Base-by-base conservation (phyloP, 2,797 vertebrate species). In the Toxotes lorentzi region DNA sequence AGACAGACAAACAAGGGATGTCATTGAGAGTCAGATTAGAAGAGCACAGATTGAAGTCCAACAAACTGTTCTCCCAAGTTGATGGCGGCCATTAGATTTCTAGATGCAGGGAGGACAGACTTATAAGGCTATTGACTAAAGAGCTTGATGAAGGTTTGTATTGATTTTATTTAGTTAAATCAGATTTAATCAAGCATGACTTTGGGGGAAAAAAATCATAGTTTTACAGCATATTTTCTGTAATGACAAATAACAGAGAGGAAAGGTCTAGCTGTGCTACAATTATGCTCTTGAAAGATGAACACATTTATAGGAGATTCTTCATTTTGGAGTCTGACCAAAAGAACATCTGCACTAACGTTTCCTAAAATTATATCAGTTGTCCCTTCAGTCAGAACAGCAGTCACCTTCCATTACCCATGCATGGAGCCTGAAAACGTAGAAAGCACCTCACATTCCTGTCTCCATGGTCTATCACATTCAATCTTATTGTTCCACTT, bases 331-430 rank as follows among this genome's bases (percentile, higher is more conserved):
- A 47, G 43, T 47, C 17, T 19, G 43, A 21, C 43, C 5, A 17
- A 47, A 60, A 30, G 21, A 43, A 27, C 1, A 50, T 41, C 5
- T 58, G 30, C 32, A 0, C 14, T 40, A 13, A 38, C 35, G 53
- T 10, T 54, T 54, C 21, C 0, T 38, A 19, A 67, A 54, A 13
- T 50, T 1, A 0, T 0, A 56, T 41, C 56, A 27, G 1, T n/a
- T 48, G 4, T 59, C 17, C 34, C 16, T 38, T 40, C 16, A 23
- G 5, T 23, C 14, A 48, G 59, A 72, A n/a, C 11, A 51, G 34
- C 14, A 59, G 45, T 21, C 11, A 4, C 27, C 23, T 68, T 48
- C 13, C 30, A 51, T 50, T 50, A 38, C 57, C 23, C 16, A 14
- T 12, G 41, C 60, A 5, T 38, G 38, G 8, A 63, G 21, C 38